Percentiles rank a stretch among this genome's conserved stretches.
Evolutionary conservation across 2,797 vertebrate species (phyloP).

Genomic region (Mycteria americana): DNA sequence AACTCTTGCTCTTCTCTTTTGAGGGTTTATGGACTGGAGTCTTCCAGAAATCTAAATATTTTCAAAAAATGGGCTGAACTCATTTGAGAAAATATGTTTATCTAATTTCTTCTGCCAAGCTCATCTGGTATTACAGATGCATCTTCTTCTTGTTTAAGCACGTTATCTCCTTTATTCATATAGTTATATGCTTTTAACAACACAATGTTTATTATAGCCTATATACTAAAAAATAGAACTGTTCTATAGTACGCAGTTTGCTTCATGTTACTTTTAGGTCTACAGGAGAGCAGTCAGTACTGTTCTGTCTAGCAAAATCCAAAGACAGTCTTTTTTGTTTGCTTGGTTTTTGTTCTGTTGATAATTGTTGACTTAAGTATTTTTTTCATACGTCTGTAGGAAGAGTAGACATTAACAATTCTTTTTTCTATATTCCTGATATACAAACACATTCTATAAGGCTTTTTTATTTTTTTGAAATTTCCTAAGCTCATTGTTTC

Average conservation of each 20-base stretch:
- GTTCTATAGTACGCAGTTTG: neutral
- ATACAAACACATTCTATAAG: rapidly evolving
- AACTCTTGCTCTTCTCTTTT: neutral
- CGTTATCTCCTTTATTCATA: neutral
- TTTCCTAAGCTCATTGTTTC: neutral
- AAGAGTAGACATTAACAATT: neutral
- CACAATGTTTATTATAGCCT: neutral
- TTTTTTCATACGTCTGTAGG: neutral
- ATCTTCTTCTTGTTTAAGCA: neutral
- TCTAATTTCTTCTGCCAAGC: neutral
- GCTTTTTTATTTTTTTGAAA: neutral
- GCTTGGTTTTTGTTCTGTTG: neutral
- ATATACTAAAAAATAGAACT: neutral
- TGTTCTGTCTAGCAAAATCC: neutral
- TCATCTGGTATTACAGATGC: neutral
- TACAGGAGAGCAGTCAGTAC: neutral
- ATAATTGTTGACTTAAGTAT: neutral
- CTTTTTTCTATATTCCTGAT: neutral
- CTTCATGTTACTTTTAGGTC: neutral
- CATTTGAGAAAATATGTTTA: neutral
- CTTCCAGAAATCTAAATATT: neutral
- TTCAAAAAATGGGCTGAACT: neutral
- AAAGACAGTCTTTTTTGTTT: neutral
- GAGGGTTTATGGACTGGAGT: neutral
- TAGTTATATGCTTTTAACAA: neutral